Evolutionary conservation across 2,888 invertebrate species (phyloP).

Genomic region (Lepidochrysops patricia): DNA sequence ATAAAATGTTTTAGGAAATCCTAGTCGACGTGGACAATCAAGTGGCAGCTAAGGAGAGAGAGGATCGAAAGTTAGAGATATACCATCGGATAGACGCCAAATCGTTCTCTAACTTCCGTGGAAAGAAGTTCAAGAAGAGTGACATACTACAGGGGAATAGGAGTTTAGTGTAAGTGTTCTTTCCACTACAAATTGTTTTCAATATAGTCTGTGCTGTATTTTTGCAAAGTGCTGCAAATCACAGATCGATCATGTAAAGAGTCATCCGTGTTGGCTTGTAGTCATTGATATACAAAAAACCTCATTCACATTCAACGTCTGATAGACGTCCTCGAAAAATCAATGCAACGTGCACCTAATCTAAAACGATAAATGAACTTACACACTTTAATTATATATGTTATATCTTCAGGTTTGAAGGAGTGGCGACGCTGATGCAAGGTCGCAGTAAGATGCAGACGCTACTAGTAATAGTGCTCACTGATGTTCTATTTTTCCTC

Average conservation of each 20-base stretch:
- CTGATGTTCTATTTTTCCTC: slow-evolving; percentile 93
- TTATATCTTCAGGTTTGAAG: slow-evolving; percentile 85
- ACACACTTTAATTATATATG: slow-evolving; percentile 1
- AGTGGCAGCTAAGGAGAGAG: slow-evolving; percentile 93
- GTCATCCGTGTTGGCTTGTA: too few species aligned
- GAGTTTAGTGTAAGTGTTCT: slow-evolving; percentile 77
- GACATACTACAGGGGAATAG: slow-evolving; percentile 90
- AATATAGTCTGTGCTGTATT: too few species aligned
- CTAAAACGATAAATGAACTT: background rate
- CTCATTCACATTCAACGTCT: too few species aligned
- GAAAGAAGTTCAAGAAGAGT: slow-evolving; percentile 94
- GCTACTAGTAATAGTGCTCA: slow-evolving; percentile 90
- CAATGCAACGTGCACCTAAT: too few species aligned
- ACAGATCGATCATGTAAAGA: too few species aligned
- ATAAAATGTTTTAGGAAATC: slow-evolving; percentile 83
- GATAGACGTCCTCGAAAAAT: too few species aligned
- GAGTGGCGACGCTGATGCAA: slow-evolving; percentile 91
- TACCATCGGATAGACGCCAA: slow-evolving; percentile 94
- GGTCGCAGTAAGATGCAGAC: slow-evolving; percentile 93
- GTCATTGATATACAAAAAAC: background rate
- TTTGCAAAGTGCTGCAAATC: too few species aligned
- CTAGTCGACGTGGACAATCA: slow-evolving; percentile 93
- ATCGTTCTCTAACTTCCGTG: slow-evolving; percentile 88
- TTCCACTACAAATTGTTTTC: too few species aligned
- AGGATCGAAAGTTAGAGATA: slow-evolving; percentile 92